Conservation (phyloP, 2,797 vertebrate genomes). For the Sebastes nivosus region DNA sequence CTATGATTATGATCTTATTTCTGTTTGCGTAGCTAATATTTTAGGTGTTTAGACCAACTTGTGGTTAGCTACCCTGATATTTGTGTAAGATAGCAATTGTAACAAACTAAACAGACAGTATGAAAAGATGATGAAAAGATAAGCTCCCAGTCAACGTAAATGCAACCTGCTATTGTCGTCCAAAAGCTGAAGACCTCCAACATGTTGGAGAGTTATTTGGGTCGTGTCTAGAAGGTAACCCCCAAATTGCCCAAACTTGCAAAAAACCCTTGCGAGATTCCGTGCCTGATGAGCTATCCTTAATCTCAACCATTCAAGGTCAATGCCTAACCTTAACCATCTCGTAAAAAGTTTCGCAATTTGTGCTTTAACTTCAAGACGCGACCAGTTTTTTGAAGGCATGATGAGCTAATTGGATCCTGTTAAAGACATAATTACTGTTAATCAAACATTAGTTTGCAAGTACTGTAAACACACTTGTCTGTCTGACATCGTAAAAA, state of each 20-base stretch:
- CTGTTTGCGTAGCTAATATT: background rate
- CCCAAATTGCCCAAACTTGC: background rate
- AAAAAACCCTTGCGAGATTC: too few relatives aligned
- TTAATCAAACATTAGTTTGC: background rate
- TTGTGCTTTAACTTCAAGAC: background rate
- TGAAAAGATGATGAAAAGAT: background rate
- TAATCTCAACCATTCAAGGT: too few relatives aligned
- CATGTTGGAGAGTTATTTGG: background rate
- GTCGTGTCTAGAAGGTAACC: background rate
- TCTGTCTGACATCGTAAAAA: background rate
- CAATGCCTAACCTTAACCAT: too few relatives aligned
- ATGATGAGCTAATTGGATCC: background rate
- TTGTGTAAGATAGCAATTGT: background rate
- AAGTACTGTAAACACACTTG: background rate
- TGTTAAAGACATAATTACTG: background rate
- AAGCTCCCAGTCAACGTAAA: background rate
- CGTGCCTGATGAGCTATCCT: too few relatives aligned
- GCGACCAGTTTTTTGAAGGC: background rate
- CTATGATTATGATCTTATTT: background rate
- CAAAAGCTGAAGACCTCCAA: background rate
- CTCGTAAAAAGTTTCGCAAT: accelerated
- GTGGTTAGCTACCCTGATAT: background rate
- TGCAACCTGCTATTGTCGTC: background rate
- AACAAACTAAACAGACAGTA: background rate
- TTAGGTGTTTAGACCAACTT: background rate